Evolutionary conservation across 2,888 invertebrate species (phyloP), one percentile per base, ranked within the genome.

Genomic region (Dynastes maya): DNA sequence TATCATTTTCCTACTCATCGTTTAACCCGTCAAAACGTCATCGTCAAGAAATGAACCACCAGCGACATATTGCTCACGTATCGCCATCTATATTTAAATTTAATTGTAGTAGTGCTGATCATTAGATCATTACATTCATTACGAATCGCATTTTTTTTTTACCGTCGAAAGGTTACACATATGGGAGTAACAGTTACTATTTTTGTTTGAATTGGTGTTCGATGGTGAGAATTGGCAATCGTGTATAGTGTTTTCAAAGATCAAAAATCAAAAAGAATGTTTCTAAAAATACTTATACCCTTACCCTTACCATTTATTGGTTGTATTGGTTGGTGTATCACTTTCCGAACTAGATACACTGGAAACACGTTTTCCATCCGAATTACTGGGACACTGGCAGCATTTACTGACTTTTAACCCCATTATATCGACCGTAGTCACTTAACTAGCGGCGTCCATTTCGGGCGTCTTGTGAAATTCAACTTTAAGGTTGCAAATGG

Each of bases 351-450:
- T 67, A 53, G 78, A 58, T 72, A 51, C 67, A 58, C 79, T 77
- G 65, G 74, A 61, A 27, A 74, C 80, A 65, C 86, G 85, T 78
- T 85, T 85, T 27, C 84, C 83, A 76, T 86, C 86, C 22, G 84
- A 84, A 80, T 85, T 86, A 68, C 84, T 84, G 75, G 86, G 86
- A 83, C 89, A 89, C 82, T 87, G 87, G 82, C 89, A 89, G 82
- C 89, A 89, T 82, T 88, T 89, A 77, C 88, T 88, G 49, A 89
- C 89, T 85, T 89, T 89, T 80, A 88, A 88, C 71, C 89, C 89
- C 89, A 89, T 89, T 11, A n/a, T 55, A 16, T 55, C 55, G 11
- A 8, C 8, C 45, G 45, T 11, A 45, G 77, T 74, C 76, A 75
- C 70, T 76, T 79, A 53, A 67, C 40, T 49, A 45, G 11, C 11